Conservation (phyloP, 1,140 invertebrate genomes). For the Thaumatotibia leucotreta region DNA sequence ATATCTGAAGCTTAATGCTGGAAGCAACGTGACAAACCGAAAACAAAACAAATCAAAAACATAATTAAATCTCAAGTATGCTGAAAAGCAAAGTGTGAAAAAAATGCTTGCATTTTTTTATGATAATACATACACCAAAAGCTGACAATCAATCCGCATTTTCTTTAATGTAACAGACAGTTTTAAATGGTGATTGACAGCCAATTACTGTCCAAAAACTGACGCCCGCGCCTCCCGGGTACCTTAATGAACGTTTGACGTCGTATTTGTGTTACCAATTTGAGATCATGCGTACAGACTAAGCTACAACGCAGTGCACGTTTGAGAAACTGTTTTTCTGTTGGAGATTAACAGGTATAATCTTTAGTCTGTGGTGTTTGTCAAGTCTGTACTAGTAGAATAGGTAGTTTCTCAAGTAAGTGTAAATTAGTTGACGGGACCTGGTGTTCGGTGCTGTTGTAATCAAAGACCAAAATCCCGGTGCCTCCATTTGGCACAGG, state of each 20-base stretch:
- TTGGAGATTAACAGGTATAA: background rate
- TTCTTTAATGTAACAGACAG: background rate
- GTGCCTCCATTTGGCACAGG: background rate
- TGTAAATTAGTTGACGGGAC: constrained; percentile 3
- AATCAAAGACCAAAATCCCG: background rate
- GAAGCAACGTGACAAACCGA: too few relatives aligned
- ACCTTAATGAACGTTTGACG: background rate
- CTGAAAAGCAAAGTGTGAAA: too few relatives aligned
- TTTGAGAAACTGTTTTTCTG: background rate
- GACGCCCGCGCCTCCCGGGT: background rate
- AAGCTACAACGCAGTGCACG: background rate
- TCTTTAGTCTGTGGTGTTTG: background rate
- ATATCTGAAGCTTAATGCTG: too few relatives aligned
- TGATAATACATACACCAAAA: background rate
- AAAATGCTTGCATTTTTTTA: background rate
- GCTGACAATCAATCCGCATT: background rate
- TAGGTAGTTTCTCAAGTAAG: constrained; percentile 6
- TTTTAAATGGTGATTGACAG: background rate
- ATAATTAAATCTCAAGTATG: too few relatives aligned
- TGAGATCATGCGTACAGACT: background rate
- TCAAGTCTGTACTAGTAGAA: background rate
- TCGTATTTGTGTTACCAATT: constrained; percentile 8
- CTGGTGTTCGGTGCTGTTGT: background rate
- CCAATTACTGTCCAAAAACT: background rate
- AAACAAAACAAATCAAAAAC: too few relatives aligned